Evolutionary conservation across 2,888 invertebrate species (phyloP).

Genomic region (Rhamphomyia laevipes): DNA sequence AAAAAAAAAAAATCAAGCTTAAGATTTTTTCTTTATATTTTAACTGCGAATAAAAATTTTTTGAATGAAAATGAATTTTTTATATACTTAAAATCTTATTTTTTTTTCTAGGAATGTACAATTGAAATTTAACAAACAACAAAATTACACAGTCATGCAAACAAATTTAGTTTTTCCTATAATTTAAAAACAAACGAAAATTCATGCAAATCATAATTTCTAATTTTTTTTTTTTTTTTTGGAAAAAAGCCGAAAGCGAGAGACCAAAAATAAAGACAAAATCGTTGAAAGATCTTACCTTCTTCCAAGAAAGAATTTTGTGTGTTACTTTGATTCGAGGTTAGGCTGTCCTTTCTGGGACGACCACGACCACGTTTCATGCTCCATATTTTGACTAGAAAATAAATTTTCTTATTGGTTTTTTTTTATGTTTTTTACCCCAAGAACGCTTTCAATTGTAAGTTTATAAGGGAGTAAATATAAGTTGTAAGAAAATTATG

Average conservation of each 20-base stretch:
- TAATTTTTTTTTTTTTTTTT: no score
- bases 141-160: no score
- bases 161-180: no score
- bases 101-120: no score
- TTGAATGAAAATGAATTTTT: neutral
- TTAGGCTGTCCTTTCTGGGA: slow-evolving; percentile 43
- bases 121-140: no score
- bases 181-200: no score
- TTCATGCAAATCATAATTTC: neutral
- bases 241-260: neutral
- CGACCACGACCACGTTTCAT: slow-evolving; percentile 49
- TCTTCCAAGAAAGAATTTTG: slow-evolving; percentile 63
- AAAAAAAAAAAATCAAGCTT: slow-evolving; percentile 1
- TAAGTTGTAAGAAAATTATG: no score
- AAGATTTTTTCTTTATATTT: neutral
- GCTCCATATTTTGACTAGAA: slow-evolving; percentile 37
- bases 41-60: neutral
- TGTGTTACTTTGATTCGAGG: slow-evolving; percentile 39
- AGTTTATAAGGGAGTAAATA: no score
- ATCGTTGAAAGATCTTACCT: slow-evolving; percentile 39
- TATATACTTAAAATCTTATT: no score
- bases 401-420: slow-evolving; percentile 17
- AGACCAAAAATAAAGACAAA: no score
- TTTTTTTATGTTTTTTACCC: no score
- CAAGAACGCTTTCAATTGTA: no score